phyloP scores from a whole-genome alignment of 1,140 invertebrate species.

The Drosophila bipectinata region DNA sequence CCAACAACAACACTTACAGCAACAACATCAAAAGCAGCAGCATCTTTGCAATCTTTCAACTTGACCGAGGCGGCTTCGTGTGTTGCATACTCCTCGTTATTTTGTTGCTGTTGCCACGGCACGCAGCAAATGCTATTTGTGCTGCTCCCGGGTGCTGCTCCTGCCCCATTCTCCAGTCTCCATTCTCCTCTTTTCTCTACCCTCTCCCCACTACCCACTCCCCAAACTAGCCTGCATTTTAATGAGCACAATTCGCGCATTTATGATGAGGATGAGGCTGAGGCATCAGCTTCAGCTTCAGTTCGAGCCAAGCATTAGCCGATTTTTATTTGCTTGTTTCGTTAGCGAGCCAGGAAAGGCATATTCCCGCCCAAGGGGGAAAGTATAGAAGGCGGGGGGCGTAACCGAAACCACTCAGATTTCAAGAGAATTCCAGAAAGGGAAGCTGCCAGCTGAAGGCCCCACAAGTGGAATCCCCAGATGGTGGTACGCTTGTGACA shows the following conservation, averaged over 20 bases:
- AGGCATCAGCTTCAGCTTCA: constrained; percentile 6
- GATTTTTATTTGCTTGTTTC: constrained; percentile 78
- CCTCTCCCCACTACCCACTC: neutral
- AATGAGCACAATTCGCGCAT: constrained; percentile 81
- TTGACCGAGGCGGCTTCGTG: constrained; percentile 59
- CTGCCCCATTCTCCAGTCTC: constrained; percentile 6
- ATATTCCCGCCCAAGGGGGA: constrained; percentile 23
- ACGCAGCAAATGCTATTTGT: constrained; percentile 77
- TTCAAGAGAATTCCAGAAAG: constrained; percentile 56
- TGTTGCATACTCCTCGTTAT: constrained; percentile 62
- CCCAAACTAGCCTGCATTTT: constrained; percentile 66
- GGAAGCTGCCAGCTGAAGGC: constrained; percentile 11
- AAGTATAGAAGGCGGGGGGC: constrained; percentile 7
- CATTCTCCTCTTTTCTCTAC: neutral
- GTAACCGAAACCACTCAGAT: constrained; percentile 60
- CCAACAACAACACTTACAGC: neutral
- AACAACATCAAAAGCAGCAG: constrained; percentile 14
- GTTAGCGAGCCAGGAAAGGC: constrained; percentile 69
- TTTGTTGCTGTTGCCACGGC: constrained; percentile 60
- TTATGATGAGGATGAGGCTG: constrained; percentile 57
- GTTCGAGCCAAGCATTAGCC: constrained; percentile 57
- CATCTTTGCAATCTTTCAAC: constrained; percentile 73
- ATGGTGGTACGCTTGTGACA: constrained; percentile 15
- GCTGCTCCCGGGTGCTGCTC: constrained; percentile 40
- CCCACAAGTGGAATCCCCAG: constrained; percentile 35